Evolutionary conservation across 2,797 vertebrate species (phyloP).

Genomic region (Meriones psammophilus): DNA sequence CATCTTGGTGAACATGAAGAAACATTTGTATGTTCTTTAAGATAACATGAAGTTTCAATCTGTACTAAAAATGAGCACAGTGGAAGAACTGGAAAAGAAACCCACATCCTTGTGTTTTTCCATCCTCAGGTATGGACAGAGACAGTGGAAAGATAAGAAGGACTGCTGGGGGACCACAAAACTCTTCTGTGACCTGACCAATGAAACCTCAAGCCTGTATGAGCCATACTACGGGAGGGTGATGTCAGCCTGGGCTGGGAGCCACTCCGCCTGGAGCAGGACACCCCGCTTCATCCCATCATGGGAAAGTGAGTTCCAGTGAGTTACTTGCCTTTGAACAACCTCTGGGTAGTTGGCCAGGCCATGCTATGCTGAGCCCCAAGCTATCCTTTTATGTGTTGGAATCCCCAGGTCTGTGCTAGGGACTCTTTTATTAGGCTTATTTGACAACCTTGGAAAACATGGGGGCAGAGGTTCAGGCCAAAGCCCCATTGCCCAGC

Average conservation of each 20-base stretch:
- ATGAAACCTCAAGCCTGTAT: slow-evolving; percentile 89
- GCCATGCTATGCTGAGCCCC: neutral
- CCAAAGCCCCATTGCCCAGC: neutral
- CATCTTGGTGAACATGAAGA: neutral
- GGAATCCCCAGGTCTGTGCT: neutral
- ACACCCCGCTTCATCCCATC: slow-evolving; percentile 92
- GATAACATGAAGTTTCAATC: neutral
- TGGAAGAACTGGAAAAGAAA: neutral
- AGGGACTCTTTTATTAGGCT: neutral
- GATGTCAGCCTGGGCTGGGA: slow-evolving; percentile 73
- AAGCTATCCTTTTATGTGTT: neutral
- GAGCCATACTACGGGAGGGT: slow-evolving; percentile 94
- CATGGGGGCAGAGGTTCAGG: neutral
- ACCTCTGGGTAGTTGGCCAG: fast-evolving
- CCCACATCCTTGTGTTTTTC: slow-evolving; percentile 1
- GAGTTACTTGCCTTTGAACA: neutral
- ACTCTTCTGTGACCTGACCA: slow-evolving; percentile 92
- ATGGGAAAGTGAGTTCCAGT: slow-evolving; percentile 90
- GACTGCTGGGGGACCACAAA: slow-evolving; percentile 90
- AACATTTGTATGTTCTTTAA: neutral
- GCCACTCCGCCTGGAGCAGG: slow-evolving; percentile 90
- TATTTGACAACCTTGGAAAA: neutral
- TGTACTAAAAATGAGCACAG: neutral
- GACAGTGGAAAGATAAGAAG: slow-evolving; percentile 88
- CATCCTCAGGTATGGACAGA: slow-evolving; percentile 91